These are phyloP conservation scores for Lepisosteus osseus DNA, from an alignment of 2,113 vertebrate species.

Conservation along the genomic window DNA sequence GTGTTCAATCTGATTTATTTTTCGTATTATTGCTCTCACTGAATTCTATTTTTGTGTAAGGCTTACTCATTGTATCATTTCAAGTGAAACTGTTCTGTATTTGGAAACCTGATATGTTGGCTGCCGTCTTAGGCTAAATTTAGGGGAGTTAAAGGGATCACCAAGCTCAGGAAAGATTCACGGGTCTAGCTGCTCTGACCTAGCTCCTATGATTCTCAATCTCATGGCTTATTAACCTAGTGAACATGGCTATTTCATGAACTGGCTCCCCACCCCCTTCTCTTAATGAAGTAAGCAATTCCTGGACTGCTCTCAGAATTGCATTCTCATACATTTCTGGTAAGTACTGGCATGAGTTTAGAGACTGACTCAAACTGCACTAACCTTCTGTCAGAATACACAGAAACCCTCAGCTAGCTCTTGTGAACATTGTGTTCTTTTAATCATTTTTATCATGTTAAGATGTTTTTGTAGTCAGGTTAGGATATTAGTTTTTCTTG, in stretches of 20 bases:
- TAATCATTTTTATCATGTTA: neutral
- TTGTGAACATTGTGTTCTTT: neutral
- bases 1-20: neutral
- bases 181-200: neutral
- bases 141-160: constrained; percentile 14
- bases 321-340: neutral
- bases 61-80: no score
- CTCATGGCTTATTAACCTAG: neutral
- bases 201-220: neutral
- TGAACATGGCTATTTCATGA: neutral
- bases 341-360: neutral
- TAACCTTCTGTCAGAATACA: no score
- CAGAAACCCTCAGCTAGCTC: no score
- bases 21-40: neutral
- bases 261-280: neutral
- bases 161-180: neutral
- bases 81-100: neutral
- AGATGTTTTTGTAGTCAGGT: no score
- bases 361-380: neutral
- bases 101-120: constrained; percentile 13
- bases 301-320: neutral
- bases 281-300: neutral
- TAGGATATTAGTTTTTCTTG: no score
- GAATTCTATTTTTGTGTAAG: no score
- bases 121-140: constrained; percentile 10